phyloP scores from a whole-genome alignment of 2,888 invertebrate genomes.

The Magallana nippona region DNA sequence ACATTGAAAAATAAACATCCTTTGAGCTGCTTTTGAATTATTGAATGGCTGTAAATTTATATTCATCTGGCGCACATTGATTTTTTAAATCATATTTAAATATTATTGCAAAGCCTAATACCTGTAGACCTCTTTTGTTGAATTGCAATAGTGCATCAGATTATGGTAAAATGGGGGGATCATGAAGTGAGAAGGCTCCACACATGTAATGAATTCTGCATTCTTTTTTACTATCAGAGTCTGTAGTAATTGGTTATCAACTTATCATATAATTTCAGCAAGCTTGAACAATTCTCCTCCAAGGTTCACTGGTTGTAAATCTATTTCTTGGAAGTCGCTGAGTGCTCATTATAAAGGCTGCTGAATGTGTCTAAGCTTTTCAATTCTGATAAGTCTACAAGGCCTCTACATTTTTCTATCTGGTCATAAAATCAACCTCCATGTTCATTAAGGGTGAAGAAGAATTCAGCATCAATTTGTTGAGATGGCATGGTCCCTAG shows the following conservation, averaged over 20 bases:
- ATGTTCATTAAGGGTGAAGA: constrained; percentile 18
- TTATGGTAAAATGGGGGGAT: neutral
- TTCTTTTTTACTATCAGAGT: neutral
- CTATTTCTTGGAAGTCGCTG: neutral
- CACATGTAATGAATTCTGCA: neutral
- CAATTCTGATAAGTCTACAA: neutral
- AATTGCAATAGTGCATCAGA: neutral
- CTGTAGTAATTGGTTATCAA: constrained; percentile 2
- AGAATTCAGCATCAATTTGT: neutral
- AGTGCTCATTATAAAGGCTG: no score
- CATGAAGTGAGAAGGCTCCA: neutral
- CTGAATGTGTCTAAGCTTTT: neutral
- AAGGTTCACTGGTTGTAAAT: neutral
- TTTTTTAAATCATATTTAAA: constrained; percentile 10
- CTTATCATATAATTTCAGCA: neutral
- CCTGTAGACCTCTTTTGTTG: neutral
- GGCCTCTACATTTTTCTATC: neutral
- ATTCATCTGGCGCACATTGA: neutral
- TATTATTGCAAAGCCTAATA: neutral
- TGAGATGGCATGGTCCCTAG: neutral
- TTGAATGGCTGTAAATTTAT: neutral
- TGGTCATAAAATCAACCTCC: neutral
- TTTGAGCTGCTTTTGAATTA: neutral
- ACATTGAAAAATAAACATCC: neutral
- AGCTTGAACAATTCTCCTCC: neutral